Evolutionary conservation across 2,797 vertebrate species (phyloP).

Genomic region (Myotis daubentonii): DNA sequence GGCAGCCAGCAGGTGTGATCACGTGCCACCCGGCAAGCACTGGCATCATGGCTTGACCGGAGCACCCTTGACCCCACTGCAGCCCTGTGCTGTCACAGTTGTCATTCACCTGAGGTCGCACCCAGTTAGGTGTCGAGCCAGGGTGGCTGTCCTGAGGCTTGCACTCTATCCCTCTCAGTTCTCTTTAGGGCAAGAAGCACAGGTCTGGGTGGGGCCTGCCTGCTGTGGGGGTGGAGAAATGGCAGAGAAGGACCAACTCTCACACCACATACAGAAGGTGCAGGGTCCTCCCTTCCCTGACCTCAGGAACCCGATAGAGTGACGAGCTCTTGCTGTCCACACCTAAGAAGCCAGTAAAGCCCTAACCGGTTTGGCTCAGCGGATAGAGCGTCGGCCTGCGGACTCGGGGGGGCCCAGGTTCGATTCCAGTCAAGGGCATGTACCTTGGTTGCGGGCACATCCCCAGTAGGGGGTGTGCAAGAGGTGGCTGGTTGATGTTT

Average conservation of each 20-base stretch:
- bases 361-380: too few species aligned
- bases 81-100: neutral
- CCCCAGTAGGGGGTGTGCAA: too few species aligned
- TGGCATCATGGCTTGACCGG: accelerated
- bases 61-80: neutral
- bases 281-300: neutral
- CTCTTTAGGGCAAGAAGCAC: neutral
- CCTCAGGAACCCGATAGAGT: neutral
- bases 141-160: neutral
- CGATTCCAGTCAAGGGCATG: too few species aligned
- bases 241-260: accelerated
- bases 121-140: neutral
- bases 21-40: neutral
- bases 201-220: accelerated
- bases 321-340: neutral
- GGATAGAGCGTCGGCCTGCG: too few species aligned
- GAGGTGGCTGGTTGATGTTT: too few species aligned
- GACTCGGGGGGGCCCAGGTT: too few species aligned
- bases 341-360: neutral
- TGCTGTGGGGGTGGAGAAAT: neutral
- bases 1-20: neutral
- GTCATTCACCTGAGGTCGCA: neutral
- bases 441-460: too few species aligned
- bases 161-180: neutral
- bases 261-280: neutral